A percentile compares a stretch with the other conserved stretches of the same genome.
Evolutionary conservation across 2,113 vertebrate species (phyloP).

Genomic region (Psephotus haematonotus): DNA sequence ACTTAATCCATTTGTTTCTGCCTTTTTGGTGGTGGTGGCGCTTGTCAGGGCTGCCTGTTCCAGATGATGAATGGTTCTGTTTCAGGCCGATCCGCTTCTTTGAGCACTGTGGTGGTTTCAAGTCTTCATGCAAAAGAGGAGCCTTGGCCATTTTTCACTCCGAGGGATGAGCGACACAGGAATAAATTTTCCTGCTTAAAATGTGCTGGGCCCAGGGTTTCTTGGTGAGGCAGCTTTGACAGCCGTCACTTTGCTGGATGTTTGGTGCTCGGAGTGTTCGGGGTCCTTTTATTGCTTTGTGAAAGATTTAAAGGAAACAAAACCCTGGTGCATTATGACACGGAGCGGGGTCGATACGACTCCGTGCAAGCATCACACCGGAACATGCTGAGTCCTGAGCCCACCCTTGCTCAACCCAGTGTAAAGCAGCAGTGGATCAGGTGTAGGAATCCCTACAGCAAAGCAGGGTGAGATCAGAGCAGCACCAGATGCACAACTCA

Average conservation of each 20-base stretch:
- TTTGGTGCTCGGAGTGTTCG: conserved; percentile 1
- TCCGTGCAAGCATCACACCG: neutral
- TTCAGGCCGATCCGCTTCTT: conserved; percentile 62
- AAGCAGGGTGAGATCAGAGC: neutral
- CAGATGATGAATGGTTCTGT: conserved; percentile 65
- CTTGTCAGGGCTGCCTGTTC: conserved; percentile 32
- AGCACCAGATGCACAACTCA: neutral
- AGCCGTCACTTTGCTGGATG: conserved; percentile 60
- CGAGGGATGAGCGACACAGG: conserved; percentile 45
- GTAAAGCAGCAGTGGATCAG: neutral
- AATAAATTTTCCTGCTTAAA: conserved; percentile 67
- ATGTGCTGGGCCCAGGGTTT: conserved; percentile 67
- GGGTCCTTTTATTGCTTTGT: conserved; percentile 64
- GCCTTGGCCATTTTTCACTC: conserved; percentile 65
- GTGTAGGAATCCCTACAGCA: neutral
- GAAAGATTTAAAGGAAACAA: conserved; percentile 61
- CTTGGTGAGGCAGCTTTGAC: conserved; percentile 54
- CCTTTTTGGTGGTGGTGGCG: neutral
- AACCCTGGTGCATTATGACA: conserved; percentile 28
- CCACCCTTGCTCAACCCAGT: neutral
- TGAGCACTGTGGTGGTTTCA: conserved; percentile 53
- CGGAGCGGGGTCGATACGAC: conserved; percentile 9
- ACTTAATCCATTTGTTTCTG: conserved; percentile 2
- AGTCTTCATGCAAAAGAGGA: conserved; percentile 62
- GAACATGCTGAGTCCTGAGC: neutral